These are phyloP conservation scores for Xanthostigma xanthostigma DNA, from an alignment of 2,888 invertebrate species.

Conservation along the genomic window DNA sequence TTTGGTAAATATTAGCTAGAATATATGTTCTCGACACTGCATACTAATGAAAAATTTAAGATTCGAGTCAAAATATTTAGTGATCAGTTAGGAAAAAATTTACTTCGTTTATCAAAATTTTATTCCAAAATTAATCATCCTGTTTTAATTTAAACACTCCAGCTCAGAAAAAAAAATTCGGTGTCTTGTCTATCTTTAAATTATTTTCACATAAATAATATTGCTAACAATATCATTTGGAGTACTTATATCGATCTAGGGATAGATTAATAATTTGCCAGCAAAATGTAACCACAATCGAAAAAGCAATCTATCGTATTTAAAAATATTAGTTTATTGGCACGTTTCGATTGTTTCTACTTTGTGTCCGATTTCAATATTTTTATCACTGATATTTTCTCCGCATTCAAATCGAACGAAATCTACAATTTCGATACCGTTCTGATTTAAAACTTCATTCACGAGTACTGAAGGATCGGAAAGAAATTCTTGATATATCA, in stretches of 20 bases:
- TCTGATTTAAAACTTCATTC: conserved; percentile 50
- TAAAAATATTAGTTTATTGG: conserved; percentile 29
- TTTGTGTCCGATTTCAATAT: conserved; percentile 33
- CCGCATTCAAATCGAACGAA: conserved; percentile 83
- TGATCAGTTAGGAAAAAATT: no score
- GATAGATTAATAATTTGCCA: no score
- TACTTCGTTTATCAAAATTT: no score
- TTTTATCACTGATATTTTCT: conserved; percentile 30
- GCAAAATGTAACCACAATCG: no score
- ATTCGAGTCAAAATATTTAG: no score
- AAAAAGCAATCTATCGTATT: conserved; percentile 10
- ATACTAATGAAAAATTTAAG: no score
- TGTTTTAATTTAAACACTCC: background rate
- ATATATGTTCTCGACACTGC: no score
- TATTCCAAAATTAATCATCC: no score
- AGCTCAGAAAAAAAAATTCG: background rate
- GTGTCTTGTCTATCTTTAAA: conserved; percentile 3
- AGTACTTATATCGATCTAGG: no score
- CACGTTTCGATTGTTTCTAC: conserved; percentile 46
- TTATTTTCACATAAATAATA: background rate
- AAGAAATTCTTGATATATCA: conserved; percentile 79
- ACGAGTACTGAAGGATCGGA: conserved; percentile 62
- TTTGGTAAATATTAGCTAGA: no score
- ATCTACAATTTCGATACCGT: conserved; percentile 53
- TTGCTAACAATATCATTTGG: no score